Evolutionary conservation across 1,140 invertebrate species (phyloP).

Genomic region (Zaprionus tsacasi): DNA sequence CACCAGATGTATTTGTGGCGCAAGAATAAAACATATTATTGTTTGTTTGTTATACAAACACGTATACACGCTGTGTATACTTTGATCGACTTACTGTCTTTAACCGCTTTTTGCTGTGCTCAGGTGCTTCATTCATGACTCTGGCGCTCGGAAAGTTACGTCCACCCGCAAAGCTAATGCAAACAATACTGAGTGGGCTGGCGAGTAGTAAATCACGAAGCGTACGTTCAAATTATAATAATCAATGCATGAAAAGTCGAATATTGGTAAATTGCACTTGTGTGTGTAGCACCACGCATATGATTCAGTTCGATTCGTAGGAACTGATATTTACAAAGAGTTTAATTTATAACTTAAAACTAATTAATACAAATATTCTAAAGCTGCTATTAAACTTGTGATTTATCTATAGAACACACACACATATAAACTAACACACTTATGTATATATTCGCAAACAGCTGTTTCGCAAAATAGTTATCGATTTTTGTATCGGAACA

Average conservation of each 20-base stretch:
- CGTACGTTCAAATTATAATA: constrained; percentile 14
- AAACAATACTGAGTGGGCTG: constrained; percentile 61
- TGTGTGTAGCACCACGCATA: neutral
- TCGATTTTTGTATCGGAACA: constrained; percentile 5
- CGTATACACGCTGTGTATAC: neutral
- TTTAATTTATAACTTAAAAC: constrained; percentile 49
- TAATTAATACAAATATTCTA: constrained; percentile 34
- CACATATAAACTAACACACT: constrained; percentile 24
- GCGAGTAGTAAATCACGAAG: constrained; percentile 11
- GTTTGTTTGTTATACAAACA: constrained; percentile 4
- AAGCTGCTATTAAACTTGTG: constrained; percentile 41
- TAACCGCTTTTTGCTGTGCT: constrained; percentile 75
- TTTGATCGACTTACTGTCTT: constrained; percentile 64
- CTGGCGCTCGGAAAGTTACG: constrained; percentile 34
- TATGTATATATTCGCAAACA: constrained; percentile 25
- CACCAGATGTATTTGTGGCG: neutral
- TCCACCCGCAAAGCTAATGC: constrained; percentile 47
- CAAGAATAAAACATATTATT: constrained; percentile 7
- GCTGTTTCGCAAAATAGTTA: constrained; percentile 43
- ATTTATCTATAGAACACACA: constrained; percentile 47
- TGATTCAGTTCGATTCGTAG: constrained; percentile 16
- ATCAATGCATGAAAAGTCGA: constrained; percentile 64
- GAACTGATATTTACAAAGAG: constrained; percentile 47
- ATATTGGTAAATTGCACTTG: neutral
- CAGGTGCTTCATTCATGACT: constrained; percentile 68